Evolutionary conservation across 2,797 vertebrate species (phyloP), one percentile per base, ranked within the genome.

Genomic region (Anniella stebbinsi): DNA sequence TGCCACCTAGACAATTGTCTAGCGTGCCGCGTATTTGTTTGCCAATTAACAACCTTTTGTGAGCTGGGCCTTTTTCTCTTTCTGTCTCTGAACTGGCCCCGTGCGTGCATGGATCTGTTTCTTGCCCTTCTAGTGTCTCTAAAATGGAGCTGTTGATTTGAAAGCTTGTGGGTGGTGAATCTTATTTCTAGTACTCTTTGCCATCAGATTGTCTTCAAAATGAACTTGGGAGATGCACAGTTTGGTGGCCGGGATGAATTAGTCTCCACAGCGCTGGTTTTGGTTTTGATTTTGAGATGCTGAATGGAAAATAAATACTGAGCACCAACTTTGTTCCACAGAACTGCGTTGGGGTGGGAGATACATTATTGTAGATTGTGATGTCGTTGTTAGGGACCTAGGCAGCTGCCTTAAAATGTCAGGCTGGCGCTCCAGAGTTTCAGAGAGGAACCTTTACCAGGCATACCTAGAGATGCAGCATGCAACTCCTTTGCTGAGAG

Each of bases 41-140:
- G 12, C 80, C 78, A 86, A 17, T 70, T 84, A 57, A 25, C 89
- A 30, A 80, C 17, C 76, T 91, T 17, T 77, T 88, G 73, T 73
- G 21, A 92, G 11, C 69, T 48, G 2, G 36, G 38, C 6, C 45
- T 10, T 17, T 4, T 4, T 38, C 21, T 9, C 45, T 51, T 86
- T 60, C 66, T 33, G 72, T 75, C 17, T 88, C n/a, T 23, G 11
- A 33, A 81, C 38, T n/a, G 45, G 7, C 30, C 21, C 30, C 0
- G 18, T 76, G 73, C 13, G 51, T n/a, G 21, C 8, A 41, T 3
- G 45, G 48, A 1, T 72, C 41, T 73, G 10, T 57, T 11, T 57
- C 12, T 54, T 3, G 1, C 60, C 80, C 70, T 78, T 1, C 4
- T 45, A 63, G 84, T 75, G 3, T 78, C 2, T 25, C 41, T 28